Conservation (phyloP, 37 sponge, comb jelly and placozoan species). For the Bolinopsis microptera region DNA sequence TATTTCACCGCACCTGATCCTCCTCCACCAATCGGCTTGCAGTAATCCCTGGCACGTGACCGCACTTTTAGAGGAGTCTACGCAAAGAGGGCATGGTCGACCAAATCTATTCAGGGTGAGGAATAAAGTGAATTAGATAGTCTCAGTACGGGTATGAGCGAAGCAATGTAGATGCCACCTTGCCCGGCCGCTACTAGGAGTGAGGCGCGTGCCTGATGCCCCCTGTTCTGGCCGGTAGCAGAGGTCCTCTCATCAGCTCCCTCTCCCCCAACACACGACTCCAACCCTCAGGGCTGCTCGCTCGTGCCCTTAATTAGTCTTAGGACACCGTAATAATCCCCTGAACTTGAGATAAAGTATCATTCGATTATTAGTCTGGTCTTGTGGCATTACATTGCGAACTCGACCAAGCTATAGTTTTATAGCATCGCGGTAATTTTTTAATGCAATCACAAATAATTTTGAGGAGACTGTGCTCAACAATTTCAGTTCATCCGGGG, state of each 20-base stretch:
- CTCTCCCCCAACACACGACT: background rate
- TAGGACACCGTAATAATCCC: background rate
- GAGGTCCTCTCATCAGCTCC: background rate
- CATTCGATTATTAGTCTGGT: background rate
- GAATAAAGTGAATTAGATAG: background rate
- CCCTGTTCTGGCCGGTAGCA: background rate
- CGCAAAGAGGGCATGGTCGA: background rate
- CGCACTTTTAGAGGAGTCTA: background rate
- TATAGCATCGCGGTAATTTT: background rate
- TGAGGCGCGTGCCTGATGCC: background rate
- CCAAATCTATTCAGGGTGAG: background rate
- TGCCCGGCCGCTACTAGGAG: background rate
- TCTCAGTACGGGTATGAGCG: background rate
- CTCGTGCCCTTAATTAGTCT: background rate
- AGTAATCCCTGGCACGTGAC: background rate
- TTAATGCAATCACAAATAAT: background rate
- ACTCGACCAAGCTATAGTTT: background rate
- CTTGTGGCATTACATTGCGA: background rate
- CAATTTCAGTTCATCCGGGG: background rate
- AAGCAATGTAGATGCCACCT: background rate
- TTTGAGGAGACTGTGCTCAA: background rate
- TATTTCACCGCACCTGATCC: background rate
- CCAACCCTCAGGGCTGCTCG: background rate
- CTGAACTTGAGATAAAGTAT: background rate
- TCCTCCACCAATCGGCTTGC: background rate